These are phyloP conservation scores for Pseudomyrmex gracilis DNA, from an alignment of 1,140 invertebrate genomes.

Conservation along the genomic window DNA sequence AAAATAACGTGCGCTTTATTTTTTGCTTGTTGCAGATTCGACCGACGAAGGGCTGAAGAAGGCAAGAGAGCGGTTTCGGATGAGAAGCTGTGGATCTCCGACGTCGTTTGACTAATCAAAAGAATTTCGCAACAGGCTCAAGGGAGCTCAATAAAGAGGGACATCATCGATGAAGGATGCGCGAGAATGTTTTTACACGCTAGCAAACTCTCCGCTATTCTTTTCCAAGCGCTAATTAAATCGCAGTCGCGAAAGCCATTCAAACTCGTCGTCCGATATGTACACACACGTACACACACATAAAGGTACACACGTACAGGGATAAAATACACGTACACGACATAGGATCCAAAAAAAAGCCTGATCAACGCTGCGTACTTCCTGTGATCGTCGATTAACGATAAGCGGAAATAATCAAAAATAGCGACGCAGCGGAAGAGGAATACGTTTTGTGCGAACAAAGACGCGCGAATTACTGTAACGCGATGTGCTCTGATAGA, in stretches of 20 bases:
- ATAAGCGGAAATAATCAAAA: slow-evolving; percentile 61
- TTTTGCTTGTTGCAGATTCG: slow-evolving; percentile 70
- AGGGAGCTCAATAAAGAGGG: slow-evolving; percentile 58
- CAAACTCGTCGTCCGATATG: slow-evolving; percentile 46
- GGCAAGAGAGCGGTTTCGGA: slow-evolving; percentile 73
- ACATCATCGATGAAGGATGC: slow-evolving; percentile 29
- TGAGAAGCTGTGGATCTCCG: slow-evolving; percentile 75
- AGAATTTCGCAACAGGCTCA: slow-evolving; percentile 62
- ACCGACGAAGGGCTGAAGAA: slow-evolving; percentile 73
- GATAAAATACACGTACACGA: slow-evolving; percentile 17
- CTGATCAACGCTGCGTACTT: slow-evolving; percentile 54
- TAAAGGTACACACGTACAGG: slow-evolving; percentile 1
- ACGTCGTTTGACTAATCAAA: slow-evolving; percentile 79
- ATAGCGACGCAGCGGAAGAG: slow-evolving; percentile 56
- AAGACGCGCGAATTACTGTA: slow-evolving; percentile 22
- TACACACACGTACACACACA: background rate
- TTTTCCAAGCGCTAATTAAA: slow-evolving; percentile 46
- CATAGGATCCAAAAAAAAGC: slow-evolving; percentile 36
- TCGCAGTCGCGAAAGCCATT: slow-evolving; percentile 49
- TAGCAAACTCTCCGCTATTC: slow-evolving; percentile 36
- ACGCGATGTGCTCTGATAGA: slow-evolving; percentile 16
- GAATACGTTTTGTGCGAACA: slow-evolving; percentile 45
- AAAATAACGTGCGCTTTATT: background rate
- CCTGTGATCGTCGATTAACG: slow-evolving; percentile 60
- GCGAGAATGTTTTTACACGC: slow-evolving; percentile 23